phyloP scores from a whole-genome alignment of 23 tunicate genomes.

The Halocynthia aurantium region DNA sequence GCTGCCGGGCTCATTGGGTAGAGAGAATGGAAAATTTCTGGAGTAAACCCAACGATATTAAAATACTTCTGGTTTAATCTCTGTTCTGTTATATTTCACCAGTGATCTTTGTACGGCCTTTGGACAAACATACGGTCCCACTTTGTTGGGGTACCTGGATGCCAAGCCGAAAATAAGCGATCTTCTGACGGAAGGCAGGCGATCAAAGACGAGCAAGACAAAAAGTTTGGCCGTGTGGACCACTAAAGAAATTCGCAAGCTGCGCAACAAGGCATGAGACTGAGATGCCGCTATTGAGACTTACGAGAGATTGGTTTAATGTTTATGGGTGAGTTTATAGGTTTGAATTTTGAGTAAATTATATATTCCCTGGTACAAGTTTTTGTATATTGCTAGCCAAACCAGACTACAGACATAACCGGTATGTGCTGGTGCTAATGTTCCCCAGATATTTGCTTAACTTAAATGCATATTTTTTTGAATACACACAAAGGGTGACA shows the following conservation, averaged over 20 bases:
- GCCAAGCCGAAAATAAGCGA: slow-evolving; percentile 40
- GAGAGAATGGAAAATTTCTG: neutral
- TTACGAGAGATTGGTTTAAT: no score
- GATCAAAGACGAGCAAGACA: slow-evolving; percentile 73
- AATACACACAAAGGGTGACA: no score
- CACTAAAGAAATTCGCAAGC: slow-evolving; percentile 81
- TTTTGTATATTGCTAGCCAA: no score
- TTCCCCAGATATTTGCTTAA: no score
- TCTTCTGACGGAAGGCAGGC: slow-evolving; percentile 68
- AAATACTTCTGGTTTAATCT: neutral
- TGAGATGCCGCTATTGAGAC: no score
- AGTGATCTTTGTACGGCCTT: slow-evolving; percentile 84
- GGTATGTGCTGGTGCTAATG: no score
- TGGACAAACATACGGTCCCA: slow-evolving; percentile 47
- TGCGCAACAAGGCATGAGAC: slow-evolving; percentile 41
- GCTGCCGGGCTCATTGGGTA: slow-evolving; percentile 81
- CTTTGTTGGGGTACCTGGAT: slow-evolving; percentile 43
- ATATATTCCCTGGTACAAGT: no score
- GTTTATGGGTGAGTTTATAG: no score
- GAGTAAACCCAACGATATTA: neutral
- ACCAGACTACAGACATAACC: no score
- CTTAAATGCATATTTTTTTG: no score
- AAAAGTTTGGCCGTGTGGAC: slow-evolving; percentile 83
- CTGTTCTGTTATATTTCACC: neutral
- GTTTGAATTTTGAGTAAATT: no score